phyloP scores from a whole-genome alignment of 2,888 invertebrate species.

The Xylocampa areola region DNA sequence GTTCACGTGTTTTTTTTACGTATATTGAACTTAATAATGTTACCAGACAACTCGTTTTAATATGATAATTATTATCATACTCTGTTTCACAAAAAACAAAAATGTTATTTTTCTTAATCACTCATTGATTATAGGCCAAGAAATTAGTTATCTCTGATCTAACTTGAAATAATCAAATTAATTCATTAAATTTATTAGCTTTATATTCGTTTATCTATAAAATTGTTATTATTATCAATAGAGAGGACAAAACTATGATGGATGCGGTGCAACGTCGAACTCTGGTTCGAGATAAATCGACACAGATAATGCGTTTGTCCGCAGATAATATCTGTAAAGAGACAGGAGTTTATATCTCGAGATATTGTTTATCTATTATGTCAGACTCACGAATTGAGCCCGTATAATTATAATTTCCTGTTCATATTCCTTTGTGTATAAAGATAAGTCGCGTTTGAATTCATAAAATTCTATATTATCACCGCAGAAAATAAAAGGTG shows the following conservation, averaged over 20 bases:
- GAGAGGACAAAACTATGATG: constrained; percentile 85
- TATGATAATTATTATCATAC: constrained; percentile 53
- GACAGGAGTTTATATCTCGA: constrained; percentile 74
- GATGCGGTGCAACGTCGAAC: constrained; percentile 74
- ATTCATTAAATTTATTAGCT: constrained; percentile 42
- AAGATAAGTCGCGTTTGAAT: constrained; percentile 64
- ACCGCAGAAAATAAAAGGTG: constrained; percentile 79
- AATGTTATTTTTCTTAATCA: constrained; percentile 42
- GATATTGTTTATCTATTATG: constrained; percentile 63
- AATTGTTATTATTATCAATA: constrained; percentile 80
- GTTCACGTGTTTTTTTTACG: constrained; percentile 34
- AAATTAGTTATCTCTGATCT: constrained; percentile 43
- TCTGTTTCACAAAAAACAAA: constrained; percentile 28
- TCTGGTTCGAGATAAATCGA: constrained; percentile 78
- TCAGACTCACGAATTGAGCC: constrained; percentile 47
- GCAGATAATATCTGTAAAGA: constrained; percentile 74
- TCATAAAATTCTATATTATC: constrained; percentile 73
- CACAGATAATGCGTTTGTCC: constrained; percentile 75
- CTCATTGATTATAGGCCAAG: constrained; percentile 42
- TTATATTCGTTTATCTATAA: constrained; percentile 62
- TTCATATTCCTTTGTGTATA: constrained; percentile 43
- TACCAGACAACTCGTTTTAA: constrained; percentile 33
- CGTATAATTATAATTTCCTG: constrained; percentile 62
- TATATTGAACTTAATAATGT: constrained; percentile 27
- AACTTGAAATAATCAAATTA: constrained; percentile 45